Evolutionary conservation across 2,797 vertebrate genomes (phyloP).

Genomic region (Melanotaenia trifasciata): DNA sequence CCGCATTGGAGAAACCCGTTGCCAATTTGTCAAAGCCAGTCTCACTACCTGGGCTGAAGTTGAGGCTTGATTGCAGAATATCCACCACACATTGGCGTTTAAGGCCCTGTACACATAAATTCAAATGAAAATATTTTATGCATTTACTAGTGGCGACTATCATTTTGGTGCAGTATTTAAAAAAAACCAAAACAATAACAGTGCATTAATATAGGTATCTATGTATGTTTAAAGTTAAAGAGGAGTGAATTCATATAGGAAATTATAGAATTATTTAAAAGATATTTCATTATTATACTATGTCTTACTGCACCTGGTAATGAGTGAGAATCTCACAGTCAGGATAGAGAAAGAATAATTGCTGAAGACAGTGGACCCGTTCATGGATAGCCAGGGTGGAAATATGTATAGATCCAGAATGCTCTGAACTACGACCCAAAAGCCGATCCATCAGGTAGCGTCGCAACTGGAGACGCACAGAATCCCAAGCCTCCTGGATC

Average conservation of each 20-base stretch:
- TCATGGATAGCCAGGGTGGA: slow-evolving; percentile 70
- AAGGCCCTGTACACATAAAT: slow-evolving; percentile 72
- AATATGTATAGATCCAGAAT: slow-evolving; percentile 10
- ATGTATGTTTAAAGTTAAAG: not conserved
- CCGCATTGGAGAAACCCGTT: slow-evolving; percentile 75
- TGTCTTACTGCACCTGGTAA: slow-evolving; percentile 80
- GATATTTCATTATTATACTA: not conserved
- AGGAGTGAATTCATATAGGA: not conserved
- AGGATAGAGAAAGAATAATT: slow-evolving; percentile 91
- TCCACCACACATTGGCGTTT: slow-evolving; percentile 82
- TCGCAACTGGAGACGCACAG: slow-evolving; percentile 88
- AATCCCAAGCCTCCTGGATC: slow-evolving; percentile 90
- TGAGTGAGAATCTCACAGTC: slow-evolving; percentile 87
- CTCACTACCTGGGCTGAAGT: slow-evolving; percentile 77
- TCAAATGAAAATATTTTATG: not conserved
- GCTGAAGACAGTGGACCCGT: slow-evolving; percentile 85
- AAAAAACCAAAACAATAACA: not conserved
- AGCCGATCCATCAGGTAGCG: slow-evolving; percentile 88
- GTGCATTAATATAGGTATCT: not conserved
- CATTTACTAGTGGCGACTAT: not conserved
- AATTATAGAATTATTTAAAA: not conserved
- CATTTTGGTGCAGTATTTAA: not conserved
- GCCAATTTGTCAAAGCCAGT: slow-evolving; percentile 86
- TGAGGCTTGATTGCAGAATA: slow-evolving; percentile 81
- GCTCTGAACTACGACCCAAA: slow-evolving; percentile 44